phyloP scores from a whole-genome alignment of 2,888 invertebrate species.

The Lissocephala sabroskyi region DNA sequence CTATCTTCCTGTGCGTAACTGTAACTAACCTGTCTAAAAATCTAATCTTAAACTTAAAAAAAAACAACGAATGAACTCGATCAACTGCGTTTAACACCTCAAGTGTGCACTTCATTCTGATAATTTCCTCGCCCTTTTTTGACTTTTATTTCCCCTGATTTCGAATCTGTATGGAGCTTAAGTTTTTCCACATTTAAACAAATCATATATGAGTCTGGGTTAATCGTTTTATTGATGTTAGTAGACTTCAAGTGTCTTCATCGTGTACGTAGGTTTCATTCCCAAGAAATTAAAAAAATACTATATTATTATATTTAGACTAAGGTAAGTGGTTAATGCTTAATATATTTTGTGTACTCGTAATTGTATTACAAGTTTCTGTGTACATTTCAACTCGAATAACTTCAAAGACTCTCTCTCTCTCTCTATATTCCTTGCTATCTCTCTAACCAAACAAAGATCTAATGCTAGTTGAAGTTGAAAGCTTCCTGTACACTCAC shows the following conservation, averaged over 20 bases:
- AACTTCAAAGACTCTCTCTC: conserved; percentile 22
- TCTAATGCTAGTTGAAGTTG: neutral
- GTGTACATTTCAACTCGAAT: conserved; percentile 28
- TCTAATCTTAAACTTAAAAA: too few relatives aligned
- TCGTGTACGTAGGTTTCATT: conserved; percentile 36
- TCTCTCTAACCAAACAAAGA: conserved; percentile 12
- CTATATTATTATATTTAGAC: conserved; percentile 38
- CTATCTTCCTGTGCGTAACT: conserved; percentile 30
- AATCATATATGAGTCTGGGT: conserved; percentile 23
- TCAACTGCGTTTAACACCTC: conserved; percentile 8
- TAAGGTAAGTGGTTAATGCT: conserved; percentile 47
- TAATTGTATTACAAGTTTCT: conserved; percentile 36
- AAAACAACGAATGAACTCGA: conserved; percentile 19
- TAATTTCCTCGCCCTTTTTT: conserved; percentile 6
- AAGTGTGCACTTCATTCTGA: conserved; percentile 51
- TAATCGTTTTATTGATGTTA: conserved; percentile 35
- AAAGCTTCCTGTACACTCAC: neutral
- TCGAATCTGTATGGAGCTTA: neutral
- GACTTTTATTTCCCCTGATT: neutral
- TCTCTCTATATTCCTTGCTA: conserved; percentile 5
- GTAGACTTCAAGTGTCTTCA: conserved; percentile 24
- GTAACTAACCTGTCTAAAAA: conserved; percentile 14
- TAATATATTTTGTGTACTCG: conserved; percentile 33
- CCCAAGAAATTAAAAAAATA: conserved; percentile 4
- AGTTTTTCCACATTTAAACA: neutral